These are phyloP conservation scores for Drosophila limbata DNA, from an alignment of 2,888 invertebrate species.

Conservation along the genomic window DNA sequence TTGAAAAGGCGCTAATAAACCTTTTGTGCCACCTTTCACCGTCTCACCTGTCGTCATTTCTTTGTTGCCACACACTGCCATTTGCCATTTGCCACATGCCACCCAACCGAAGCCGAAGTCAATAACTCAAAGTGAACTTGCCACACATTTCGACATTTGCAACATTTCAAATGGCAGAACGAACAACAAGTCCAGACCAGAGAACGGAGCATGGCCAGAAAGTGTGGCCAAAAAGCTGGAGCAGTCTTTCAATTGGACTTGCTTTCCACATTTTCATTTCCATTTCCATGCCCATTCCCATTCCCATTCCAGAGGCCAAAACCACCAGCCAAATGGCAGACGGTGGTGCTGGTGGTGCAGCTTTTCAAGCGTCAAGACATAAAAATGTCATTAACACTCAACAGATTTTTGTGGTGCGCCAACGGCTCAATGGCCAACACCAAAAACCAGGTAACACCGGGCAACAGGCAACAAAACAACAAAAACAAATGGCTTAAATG, in stretches of 20 bases:
- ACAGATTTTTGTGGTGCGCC: conserved; percentile 74
- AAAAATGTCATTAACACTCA: conserved; percentile 80
- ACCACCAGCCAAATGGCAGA: conserved; percentile 37
- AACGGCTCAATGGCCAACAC: conserved; percentile 49
- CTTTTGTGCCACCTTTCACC: conserved; percentile 54
- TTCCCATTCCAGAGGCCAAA: conserved; percentile 36
- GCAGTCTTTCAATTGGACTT: conserved; percentile 64
- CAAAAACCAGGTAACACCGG: background rate
- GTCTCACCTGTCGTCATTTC: conserved; percentile 24
- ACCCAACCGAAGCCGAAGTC: conserved; percentile 33
- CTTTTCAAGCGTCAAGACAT: conserved; percentile 79
- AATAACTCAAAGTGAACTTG: conserved; percentile 49
- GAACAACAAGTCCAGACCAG: background rate
- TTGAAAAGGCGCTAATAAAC: conserved; percentile 25
- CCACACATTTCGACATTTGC: conserved; percentile 39
- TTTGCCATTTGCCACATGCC: conserved; percentile 22
- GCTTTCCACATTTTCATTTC: conserved; percentile 40
- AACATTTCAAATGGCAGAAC: conserved; percentile 49
- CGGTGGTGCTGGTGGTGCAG: conserved; percentile 54
- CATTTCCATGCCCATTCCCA: conserved; percentile 17
- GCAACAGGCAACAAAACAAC: conserved; percentile 19
- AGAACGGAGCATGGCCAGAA: conserved; percentile 7
- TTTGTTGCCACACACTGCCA: conserved; percentile 11
- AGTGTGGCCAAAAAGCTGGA: conserved; percentile 5
- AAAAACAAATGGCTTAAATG: conserved; percentile 69